Evolutionary conservation across 2,888 invertebrate species (phyloP).

Genomic region (Julus scandinavius): DNA sequence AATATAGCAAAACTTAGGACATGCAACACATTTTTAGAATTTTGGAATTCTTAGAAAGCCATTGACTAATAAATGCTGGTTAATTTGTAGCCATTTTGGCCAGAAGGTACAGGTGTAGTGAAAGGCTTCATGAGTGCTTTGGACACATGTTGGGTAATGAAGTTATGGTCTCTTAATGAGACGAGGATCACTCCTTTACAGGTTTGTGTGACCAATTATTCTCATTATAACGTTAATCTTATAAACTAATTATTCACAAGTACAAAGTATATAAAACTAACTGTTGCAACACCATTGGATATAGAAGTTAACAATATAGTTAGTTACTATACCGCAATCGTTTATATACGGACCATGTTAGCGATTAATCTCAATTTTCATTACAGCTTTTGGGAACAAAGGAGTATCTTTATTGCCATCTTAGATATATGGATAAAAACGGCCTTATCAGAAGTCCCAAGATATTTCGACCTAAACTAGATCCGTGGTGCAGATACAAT

Average conservation of each 20-base stretch:
- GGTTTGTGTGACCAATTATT: constrained; percentile 18
- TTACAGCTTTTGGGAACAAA: constrained; percentile 48
- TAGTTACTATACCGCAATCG: too few species aligned
- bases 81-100: constrained; percentile 68
- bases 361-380: neutral
- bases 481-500: constrained; percentile 50
- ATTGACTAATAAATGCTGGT: neutral
- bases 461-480: constrained; percentile 37
- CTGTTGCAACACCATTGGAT: neutral
- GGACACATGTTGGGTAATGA: constrained; percentile 71
- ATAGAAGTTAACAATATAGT: too few species aligned
- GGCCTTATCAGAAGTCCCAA: constrained; percentile 40
- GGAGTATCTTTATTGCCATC: constrained; percentile 52
- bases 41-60: too few species aligned
- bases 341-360: neutral
- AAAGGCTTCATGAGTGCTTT: constrained; percentile 70
- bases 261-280: neutral
- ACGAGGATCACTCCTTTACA: constrained; percentile 58
- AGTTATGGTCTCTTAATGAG: constrained; percentile 67
- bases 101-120: constrained; percentile 71
- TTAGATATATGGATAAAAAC: constrained; percentile 38
- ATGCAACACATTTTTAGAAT: too few species aligned
- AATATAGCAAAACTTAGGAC: too few species aligned
- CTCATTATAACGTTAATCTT: neutral
- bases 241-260: neutral